Base-by-base conservation (phyloP, 2,888 invertebrate genomes). In the Dascillus cervinus region DNA sequence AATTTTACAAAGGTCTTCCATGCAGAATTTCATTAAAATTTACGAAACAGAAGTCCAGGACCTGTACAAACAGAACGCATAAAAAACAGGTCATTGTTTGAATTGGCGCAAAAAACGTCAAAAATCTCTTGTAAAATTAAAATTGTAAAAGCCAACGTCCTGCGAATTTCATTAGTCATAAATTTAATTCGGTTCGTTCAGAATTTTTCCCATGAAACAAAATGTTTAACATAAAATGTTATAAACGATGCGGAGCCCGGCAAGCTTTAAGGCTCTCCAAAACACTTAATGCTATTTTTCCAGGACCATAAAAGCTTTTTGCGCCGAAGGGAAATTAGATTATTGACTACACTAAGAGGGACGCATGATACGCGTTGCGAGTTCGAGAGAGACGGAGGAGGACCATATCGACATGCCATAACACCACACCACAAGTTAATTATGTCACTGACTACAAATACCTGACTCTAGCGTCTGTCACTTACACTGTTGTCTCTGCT, bases 281-380 rank as follows among this genome's bases (percentile, higher is more conserved):
- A 24, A 43, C n/a, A n/a, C n/a, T 43, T 44, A 43, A 44, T 42
- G 43, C 43, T 46, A 44, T 41, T 43, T 42, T 43, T 40, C 36
- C 34, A 41, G 44, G 46, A 46, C 43, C 45, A 46, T 51, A 47
- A 52, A 49, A 52, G 53, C 50, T 54, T 52, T 52, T 47, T 49
- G 41, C 35, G 43, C 37, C 32, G 32, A 32, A 31, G 29, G 41
- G 42, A 52, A 52, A 54, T 52, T 53, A 52, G 47, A 53, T 54
- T 54, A 50, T 46, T 45, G 40, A 41, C 44, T 46, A 41, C 45
- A 42, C 44, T 44, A 46, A 31, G 21, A 27, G 28, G 30, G 29
- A 29, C 23, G 29, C 34, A 36, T 37, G 32, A 42, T 41, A 31
- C 41, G 22, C 15, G 9, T 11, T 19, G n/a, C n/a, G n/a, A n/a